These are phyloP conservation scores for Gobiocypris rarus DNA, from an alignment of 2,113 vertebrate genomes.

Conservation along the genomic window DNA sequence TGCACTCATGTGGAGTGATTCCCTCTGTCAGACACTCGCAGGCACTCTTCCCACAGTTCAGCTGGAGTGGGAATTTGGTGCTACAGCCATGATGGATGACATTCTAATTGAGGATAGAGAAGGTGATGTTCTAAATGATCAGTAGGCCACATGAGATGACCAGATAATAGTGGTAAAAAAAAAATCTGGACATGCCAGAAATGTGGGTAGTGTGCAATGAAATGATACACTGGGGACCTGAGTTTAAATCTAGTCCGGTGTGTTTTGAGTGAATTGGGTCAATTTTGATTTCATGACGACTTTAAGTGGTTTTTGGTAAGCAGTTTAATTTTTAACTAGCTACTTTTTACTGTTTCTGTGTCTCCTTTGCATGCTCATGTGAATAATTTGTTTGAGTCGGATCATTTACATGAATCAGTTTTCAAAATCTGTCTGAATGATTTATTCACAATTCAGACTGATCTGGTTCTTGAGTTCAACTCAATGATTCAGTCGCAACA, in stretches of 20 bases:
- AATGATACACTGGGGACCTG: neutral
- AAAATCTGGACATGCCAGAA: neutral
- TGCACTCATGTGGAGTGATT: slow-evolving; percentile 9
- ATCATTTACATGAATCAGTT: no score
- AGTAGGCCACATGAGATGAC: neutral
- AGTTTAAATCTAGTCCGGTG: neutral
- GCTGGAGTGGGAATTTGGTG: slow-evolving; percentile 5
- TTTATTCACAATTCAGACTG: no score
- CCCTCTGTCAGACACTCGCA: slow-evolving; percentile 14
- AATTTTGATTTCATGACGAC: no score
- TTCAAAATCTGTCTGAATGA: no score
- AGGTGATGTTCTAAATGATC: slow-evolving; percentile 27
- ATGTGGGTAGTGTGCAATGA: neutral
- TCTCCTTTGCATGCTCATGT: no score
- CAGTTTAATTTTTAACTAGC: no score
- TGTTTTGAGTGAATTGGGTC: neutral
- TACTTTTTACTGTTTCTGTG: no score
- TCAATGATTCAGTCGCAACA: no score
- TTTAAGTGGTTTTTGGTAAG: no score
- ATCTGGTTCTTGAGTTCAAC: no score
- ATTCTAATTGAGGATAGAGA: slow-evolving; percentile 21
- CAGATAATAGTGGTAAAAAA: neutral
- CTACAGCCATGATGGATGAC: slow-evolving; percentile 20
- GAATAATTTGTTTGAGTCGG: no score
- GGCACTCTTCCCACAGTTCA: slow-evolving; percentile 21